Evolutionary conservation across 2,113 vertebrate species (phyloP), one percentile per base, ranked within the genome.

Genomic region (Zosterops pallidus): DNA sequence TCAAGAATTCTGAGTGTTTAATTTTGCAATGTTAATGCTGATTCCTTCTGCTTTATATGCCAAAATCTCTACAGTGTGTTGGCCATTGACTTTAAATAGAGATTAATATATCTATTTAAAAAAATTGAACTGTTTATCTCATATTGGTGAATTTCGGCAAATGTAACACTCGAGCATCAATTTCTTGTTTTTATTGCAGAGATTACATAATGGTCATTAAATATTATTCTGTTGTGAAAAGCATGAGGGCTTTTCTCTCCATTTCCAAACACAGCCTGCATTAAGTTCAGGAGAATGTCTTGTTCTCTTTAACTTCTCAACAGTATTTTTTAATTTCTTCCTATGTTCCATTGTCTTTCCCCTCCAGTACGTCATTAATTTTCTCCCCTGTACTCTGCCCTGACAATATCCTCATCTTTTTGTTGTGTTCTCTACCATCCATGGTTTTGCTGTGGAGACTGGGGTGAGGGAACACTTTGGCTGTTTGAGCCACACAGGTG

Each of bases 391-490:
- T 37, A 37, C 1, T 44, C 21, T 68, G 24, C 33, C 56, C 35
- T 88, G 11, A 21, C 18, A 35, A 2, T 23, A 24, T 63, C 19
- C 10, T 92, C 26, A 59, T 21, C 11, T 90, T 49, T 50, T 78
- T 50, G 1, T 37, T 68, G 5, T 10, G 22, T 49, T 89, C 59
- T 80, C 10, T 26, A 3, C 28, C 9, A 14, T 23, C 20, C 50
- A 3, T 20, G 21, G 0, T 52, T 71, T 18, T 71, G 24, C 44
- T 22, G 33, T 55, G 9, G 26, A 39, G 33, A 3, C 4, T 9
- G 47, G 23, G 6, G 6, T 41, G 22, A 46, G 17, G 42, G n/a
- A 59, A 21, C 26, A 3, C 9, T 12, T 23, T 0, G 9, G 21
- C 59, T 86, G 22, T 70, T 64, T 22, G 52, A 63, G 63, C 20